Base-by-base conservation (phyloP, 2,113 vertebrate species). In the Calyptommatus sinebrachiatus region DNA sequence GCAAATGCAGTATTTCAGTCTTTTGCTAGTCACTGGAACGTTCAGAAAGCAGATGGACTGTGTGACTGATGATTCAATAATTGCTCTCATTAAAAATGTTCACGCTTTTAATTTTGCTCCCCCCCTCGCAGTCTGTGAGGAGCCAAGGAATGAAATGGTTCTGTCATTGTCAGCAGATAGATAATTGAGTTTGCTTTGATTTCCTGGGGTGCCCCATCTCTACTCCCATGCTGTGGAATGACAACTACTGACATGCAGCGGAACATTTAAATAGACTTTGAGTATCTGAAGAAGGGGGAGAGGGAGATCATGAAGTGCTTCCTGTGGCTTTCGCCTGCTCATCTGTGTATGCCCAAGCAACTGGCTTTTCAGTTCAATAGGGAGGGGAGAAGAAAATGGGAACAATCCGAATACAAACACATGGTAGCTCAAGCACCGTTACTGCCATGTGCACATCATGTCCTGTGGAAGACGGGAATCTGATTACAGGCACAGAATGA, bases 21-120 rank as follows among this genome's bases (percentile, higher is more conserved):
- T 92, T 92, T 91, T 66, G 82, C 83, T 89, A 88, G 87, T 94
- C 84, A 85, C 77, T 87, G 82, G 77, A 91, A 92, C 80, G 71
- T 86, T 93, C 62, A 24, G 85, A 91, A n/a, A 95, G 87, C 92
- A 94, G 92, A 96, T 95, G 93, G 93, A 92, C 90, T 93, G 87
- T 93, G 89, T 95, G 90, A 95, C 91, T 94, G 92, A 95, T 94
- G 92, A 93, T 94, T 94, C 91, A 92, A 91, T 94, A 95, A 93
- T 93, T 92, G 89, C 60, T 76, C 93, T 95, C 92, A 94, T 95
- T 95, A 95, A 95, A 95, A 95, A 85, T 93, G 85, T 93, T 94
- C 94, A 94, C 48, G 84, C 91, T 95, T 95, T 94, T 95, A 93
- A 94, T 94, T 94, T 86, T 94, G 93, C 86, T 8, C 18, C 67